These are phyloP conservation scores for Rostratula benghalensis DNA, from an alignment of 2,113 vertebrate species.

Conservation along the genomic window DNA sequence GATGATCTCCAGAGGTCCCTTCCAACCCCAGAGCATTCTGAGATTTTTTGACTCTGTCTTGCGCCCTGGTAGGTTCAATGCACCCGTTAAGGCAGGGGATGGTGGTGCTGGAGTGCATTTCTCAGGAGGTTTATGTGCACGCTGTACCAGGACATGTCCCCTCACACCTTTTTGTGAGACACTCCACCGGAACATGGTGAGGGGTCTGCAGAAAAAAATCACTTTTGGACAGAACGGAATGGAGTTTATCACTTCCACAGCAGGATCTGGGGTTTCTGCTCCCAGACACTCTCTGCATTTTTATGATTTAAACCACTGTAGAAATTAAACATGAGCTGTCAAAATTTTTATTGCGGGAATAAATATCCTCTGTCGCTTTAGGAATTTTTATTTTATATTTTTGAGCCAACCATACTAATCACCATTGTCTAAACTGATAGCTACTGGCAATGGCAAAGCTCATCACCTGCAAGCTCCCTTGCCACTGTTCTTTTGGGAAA, in stretches of 20 bases:
- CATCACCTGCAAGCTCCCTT: constrained; percentile 73
- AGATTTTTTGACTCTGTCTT: background rate
- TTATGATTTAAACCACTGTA: background rate
- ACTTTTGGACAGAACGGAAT: background rate
- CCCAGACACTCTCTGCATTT: background rate
- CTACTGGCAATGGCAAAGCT: constrained; percentile 69
- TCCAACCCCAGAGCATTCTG: no score
- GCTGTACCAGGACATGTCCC: background rate
- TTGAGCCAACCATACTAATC: constrained; percentile 17
- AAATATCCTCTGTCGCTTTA: background rate
- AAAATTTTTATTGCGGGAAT: constrained; percentile 14
- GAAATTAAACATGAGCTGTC: constrained; percentile 22
- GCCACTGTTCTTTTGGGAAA: constrained; percentile 65
- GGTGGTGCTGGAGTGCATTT: background rate
- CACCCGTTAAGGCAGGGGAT: background rate
- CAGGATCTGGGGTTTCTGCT: background rate
- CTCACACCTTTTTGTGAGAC: background rate
- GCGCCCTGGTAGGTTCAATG: background rate
- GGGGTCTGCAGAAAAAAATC: background rate
- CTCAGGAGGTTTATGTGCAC: background rate
- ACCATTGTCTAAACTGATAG: constrained; percentile 62
- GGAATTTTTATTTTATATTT: background rate
- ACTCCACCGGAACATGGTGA: background rate
- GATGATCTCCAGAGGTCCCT: no score
- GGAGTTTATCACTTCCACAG: background rate